phyloP scores from a whole-genome alignment of 2,888 invertebrate genomes.

The Cremastobaeus sp. region DNA sequence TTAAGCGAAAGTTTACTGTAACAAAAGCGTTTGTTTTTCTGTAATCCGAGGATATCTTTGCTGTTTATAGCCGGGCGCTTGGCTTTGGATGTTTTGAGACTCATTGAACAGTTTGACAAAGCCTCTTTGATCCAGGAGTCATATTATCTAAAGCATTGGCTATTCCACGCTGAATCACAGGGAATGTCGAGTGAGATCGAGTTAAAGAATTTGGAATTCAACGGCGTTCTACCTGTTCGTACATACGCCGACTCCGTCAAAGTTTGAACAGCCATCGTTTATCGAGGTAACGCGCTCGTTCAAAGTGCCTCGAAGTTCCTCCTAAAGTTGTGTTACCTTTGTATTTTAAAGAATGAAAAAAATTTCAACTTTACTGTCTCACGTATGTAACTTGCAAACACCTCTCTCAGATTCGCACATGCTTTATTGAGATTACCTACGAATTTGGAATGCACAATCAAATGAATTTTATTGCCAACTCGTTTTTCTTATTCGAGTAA shows the following conservation, averaged over 20 bases:
- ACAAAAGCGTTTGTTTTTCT: constrained; percentile 1
- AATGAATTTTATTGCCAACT: no score
- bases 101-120: constrained; percentile 49
- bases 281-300: constrained; percentile 53
- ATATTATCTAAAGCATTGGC: constrained; percentile 57
- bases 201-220: constrained; percentile 60
- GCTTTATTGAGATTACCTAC: constrained; percentile 44
- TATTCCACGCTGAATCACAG: constrained; percentile 50
- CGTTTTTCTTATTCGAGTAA: no score
- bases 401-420: constrained; percentile 38
- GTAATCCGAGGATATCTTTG: constrained; percentile 31
- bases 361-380: constrained; percentile 38
- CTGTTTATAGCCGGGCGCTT: constrained; percentile 37
- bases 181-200: constrained; percentile 53
- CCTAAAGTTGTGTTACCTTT: constrained; percentile 53
- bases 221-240: constrained; percentile 53
- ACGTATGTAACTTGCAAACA: constrained; percentile 43
- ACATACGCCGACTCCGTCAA: constrained; percentile 48
- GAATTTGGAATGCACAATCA: constrained; percentile 36
- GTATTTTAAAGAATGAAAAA: constrained; percentile 43
- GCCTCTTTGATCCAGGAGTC: constrained; percentile 52
- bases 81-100: constrained; percentile 40
- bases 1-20: no score
- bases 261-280: constrained; percentile 60
- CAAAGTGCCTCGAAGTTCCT: constrained; percentile 34